Conservation (phyloP, 2,888 invertebrate genomes). For the Ophonus ardosiacus region DNA sequence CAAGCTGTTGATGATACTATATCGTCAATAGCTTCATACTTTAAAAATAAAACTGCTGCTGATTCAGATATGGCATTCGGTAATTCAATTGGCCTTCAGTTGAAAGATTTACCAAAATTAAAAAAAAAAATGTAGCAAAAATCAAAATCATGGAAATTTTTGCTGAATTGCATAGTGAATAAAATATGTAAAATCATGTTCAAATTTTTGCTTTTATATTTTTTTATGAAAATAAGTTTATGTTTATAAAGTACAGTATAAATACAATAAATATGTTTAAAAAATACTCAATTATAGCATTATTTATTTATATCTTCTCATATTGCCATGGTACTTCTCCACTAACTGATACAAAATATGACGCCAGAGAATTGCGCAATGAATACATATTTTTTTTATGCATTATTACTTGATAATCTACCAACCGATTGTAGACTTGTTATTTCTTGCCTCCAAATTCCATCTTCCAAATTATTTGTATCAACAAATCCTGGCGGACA, state of each 20-base stretch:
- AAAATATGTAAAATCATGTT: not conserved
- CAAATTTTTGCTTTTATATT: not conserved
- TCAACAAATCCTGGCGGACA: not conserved
- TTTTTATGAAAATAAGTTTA: no score
- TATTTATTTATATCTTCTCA: not conserved
- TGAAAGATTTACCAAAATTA: not conserved
- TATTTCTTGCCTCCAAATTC: not conserved
- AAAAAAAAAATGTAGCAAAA: constrained; percentile 6
- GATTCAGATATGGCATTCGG: not conserved
- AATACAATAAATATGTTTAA: not conserved
- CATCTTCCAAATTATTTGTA: not conserved
- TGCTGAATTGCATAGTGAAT: not conserved
- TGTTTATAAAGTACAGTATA: no score
- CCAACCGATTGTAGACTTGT: not conserved
- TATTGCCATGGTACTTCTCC: not conserved
- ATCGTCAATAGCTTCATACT: not conserved
- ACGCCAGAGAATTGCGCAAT: not conserved
- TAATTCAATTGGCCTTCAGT: not conserved
- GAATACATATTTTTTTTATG: not conserved
- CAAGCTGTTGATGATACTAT: not conserved
- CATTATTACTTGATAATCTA: not conserved
- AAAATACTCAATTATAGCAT: not conserved
- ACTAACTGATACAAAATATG: not conserved
- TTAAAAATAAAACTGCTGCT: not conserved
- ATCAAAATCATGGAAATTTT: not conserved